Conservation (phyloP, 2,113 vertebrate species). For the Pipra filicauda region DNA sequence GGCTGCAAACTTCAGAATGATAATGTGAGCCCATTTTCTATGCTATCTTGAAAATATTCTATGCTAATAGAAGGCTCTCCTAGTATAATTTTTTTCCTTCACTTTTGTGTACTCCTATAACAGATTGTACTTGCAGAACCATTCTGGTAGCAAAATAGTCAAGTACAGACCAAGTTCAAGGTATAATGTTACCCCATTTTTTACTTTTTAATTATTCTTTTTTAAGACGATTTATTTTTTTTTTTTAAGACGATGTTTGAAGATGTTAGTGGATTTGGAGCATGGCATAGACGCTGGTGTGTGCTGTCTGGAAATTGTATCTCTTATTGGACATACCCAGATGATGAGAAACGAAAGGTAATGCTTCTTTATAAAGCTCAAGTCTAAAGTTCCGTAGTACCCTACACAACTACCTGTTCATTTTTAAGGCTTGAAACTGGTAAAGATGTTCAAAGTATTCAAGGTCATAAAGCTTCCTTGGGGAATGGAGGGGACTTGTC, state of each 20-base stretch:
- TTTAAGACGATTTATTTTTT: background rate
- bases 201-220: background rate
- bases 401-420: background rate
- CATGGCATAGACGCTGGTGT: constrained; percentile 97
- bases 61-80: background rate
- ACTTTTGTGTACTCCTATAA: background rate
- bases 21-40: background rate
- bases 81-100: background rate
- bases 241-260: constrained; percentile 93
- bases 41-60: background rate
- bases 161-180: background rate
- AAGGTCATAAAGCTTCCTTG: background rate
- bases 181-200: background rate
- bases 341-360: constrained; percentile 95
- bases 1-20: background rate
- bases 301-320: constrained; percentile 91
- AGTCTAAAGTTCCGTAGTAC: background rate
- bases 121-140: background rate
- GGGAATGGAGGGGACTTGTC: background rate
- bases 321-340: constrained; percentile 97
- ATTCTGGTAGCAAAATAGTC: background rate
- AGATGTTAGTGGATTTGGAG: constrained; percentile 96
- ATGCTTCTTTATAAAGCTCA: background rate
- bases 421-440: background rate
- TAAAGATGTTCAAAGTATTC: background rate